Conservation (phyloP, 2,888 invertebrate species). For the Lissonota sp. region DNA sequence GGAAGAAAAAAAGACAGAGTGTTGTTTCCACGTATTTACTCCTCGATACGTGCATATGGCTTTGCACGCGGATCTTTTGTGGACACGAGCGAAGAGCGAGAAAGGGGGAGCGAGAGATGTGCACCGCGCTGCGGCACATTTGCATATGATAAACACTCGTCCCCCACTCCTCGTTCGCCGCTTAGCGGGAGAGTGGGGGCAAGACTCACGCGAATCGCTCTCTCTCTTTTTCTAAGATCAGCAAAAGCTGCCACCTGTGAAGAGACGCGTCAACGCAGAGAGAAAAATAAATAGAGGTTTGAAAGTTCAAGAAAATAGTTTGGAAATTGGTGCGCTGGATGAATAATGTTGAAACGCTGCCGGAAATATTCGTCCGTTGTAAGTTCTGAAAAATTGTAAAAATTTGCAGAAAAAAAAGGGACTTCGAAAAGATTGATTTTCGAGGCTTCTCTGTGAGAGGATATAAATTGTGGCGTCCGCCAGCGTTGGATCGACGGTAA, state of each 20-base stretch:
- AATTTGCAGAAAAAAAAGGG: background rate
- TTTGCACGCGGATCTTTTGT: constrained; percentile 27
- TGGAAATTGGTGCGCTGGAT: too few relatives aligned
- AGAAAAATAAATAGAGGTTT: background rate
- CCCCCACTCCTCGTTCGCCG: too few relatives aligned
- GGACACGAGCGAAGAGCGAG: constrained; percentile 17
- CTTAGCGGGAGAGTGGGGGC: background rate
- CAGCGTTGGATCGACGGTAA: constrained; percentile 74
- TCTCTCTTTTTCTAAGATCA: constrained; percentile 62
- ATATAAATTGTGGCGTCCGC: constrained; percentile 67
- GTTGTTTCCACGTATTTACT: background rate
- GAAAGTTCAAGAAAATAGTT: background rate
- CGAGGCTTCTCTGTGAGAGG: too few relatives aligned
- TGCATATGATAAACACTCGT: constrained; percentile 75
- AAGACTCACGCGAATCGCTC: constrained; percentile 22
- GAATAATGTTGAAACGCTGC: too few relatives aligned
- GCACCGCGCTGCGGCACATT: constrained; percentile 67
- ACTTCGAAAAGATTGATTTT: too few relatives aligned
- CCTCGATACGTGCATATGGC: constrained; percentile 50
- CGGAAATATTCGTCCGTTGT: background rate
- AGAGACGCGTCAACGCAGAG: constrained; percentile 60
- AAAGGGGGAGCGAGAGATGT: constrained; percentile 54
- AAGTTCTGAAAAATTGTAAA: background rate
- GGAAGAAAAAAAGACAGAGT: constrained; percentile 5
- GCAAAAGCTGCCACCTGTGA: constrained; percentile 77